Evolutionary conservation across 2,113 vertebrate genomes (phyloP), one percentile per base, ranked within the genome.

Genomic region (Cyanistes caeruleus): DNA sequence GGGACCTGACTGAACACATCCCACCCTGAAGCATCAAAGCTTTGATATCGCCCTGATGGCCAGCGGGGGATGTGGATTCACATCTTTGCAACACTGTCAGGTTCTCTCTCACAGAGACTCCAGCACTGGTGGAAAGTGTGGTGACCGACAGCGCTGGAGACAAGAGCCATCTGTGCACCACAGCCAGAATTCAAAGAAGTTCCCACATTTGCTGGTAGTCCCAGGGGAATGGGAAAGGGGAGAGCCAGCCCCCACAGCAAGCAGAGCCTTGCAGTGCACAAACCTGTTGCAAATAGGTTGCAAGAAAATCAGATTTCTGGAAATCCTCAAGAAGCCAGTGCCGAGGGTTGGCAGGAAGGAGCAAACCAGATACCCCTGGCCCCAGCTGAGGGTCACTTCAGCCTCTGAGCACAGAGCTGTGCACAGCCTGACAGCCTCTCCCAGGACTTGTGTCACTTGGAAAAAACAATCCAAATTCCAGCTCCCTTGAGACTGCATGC

Each of bases 41-140:
- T 48, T 83, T 64, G 69, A 7, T 68, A 37, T 19, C 0, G 0
- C 19, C 48, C 3, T 10, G 69, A 21, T 15, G 44, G 74, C 65
- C 77, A 89, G 77, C 52, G 7, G 69, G 74, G 68, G 77, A 82
- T 25, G 81, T 25, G 62, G 73, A 70, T 87, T 48, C 85, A 76
- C 77, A 49, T 78, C 93, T 75, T 58, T 35, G 25, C 65, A 68
- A 5, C 62, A 20, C 56, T 8, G 52, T 5, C 31, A 55, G 59
- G 44, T 14, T 93, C 58, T n/a, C n/a, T 35, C 28, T 51, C 8
- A 0, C 1, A 0, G 68, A 63, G 59, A 58, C 19, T 25, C 28
- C 25, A 43, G 63, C 1, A 0, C 59, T n/a, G 39, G 23, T 27
- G 48, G 46, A 84, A 79, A 27, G 52, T 28, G 35, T 0, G 0